Evolutionary conservation across 2,113 vertebrate genomes (phyloP).

Genomic region (Sylvietta virens): DNA sequence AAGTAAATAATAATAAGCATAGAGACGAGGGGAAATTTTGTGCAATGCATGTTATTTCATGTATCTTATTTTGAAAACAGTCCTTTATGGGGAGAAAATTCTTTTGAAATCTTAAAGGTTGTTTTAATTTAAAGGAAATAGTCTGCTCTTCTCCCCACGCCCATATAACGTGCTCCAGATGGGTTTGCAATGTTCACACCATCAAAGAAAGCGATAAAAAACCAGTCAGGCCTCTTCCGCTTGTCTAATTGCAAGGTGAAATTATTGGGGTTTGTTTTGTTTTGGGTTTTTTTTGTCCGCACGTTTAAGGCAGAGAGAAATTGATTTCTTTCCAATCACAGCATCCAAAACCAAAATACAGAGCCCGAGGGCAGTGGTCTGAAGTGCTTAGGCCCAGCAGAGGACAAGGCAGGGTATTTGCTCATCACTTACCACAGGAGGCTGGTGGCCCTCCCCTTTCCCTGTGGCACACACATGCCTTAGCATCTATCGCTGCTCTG

Average conservation of each 20-base stretch:
- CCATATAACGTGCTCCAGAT: neutral
- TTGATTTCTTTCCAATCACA: neutral
- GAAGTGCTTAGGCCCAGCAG: neutral
- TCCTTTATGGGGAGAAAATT: neutral
- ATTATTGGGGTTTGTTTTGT: neutral
- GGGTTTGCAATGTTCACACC: neutral
- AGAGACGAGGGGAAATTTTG: neutral
- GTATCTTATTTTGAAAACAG: neutral
- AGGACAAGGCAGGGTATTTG: neutral
- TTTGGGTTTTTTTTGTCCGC: neutral
- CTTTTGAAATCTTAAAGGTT: neutral
- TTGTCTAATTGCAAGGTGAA: neutral
- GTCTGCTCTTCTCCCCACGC: neutral
- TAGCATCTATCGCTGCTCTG: neutral
- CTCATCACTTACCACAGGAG: neutral
- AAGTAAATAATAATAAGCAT: neutral
- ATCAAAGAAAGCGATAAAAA: neutral
- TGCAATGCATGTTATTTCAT: neutral
- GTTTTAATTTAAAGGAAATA: neutral
- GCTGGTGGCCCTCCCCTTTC: neutral
- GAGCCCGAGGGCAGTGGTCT: neutral
- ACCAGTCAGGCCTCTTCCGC: neutral
- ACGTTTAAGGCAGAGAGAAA: neutral
- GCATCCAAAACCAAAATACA: neutral
- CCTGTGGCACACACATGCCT: neutral